A percentile compares a stretch with the other conserved stretches of the same genome.
phyloP scores from a whole-genome alignment of 2,113 vertebrate species.

The Corythornis vintsioides region DNA sequence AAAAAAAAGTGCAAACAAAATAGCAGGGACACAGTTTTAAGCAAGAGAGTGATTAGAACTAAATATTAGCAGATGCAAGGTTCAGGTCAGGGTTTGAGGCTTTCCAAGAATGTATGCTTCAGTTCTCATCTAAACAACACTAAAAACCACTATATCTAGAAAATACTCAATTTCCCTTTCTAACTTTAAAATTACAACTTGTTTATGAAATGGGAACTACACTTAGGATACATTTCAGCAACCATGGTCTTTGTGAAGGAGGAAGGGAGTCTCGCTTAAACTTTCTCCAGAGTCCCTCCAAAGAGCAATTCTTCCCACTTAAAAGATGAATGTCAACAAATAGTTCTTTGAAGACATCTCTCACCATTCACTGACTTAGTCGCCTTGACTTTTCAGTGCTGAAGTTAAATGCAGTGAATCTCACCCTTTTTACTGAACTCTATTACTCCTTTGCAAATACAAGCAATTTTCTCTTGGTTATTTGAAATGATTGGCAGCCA shows the following conservation, averaged over 20 bases:
- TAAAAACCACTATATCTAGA: neutral
- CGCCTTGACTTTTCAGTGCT: neutral
- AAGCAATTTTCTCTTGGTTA: slow-evolving; percentile 7
- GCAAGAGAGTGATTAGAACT: neutral
- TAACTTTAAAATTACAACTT: neutral
- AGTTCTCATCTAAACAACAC: neutral
- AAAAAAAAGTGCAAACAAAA: neutral
- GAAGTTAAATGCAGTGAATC: neutral
- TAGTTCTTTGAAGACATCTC: neutral
- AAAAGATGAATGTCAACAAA: neutral
- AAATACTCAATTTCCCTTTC: neutral
- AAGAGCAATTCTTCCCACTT: neutral
- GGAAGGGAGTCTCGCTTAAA: neutral
- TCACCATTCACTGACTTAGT: neutral
- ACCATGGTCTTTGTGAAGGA: neutral
- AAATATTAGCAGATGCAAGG: neutral
- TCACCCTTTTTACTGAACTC: neutral
- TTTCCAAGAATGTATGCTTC: neutral
- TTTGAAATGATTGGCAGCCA: neutral
- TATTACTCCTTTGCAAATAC: slow-evolving; percentile 21
- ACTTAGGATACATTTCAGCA: neutral
- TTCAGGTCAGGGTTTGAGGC: neutral
- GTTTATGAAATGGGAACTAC: neutral
- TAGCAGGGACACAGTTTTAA: neutral
- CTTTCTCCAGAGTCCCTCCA: neutral